Percentiles rank a stretch among this genome's conserved stretches.
These are phyloP conservation scores for Callyntrura sp. DNA, from an alignment of 2,888 invertebrate species.

Conservation along the genomic window DNA sequence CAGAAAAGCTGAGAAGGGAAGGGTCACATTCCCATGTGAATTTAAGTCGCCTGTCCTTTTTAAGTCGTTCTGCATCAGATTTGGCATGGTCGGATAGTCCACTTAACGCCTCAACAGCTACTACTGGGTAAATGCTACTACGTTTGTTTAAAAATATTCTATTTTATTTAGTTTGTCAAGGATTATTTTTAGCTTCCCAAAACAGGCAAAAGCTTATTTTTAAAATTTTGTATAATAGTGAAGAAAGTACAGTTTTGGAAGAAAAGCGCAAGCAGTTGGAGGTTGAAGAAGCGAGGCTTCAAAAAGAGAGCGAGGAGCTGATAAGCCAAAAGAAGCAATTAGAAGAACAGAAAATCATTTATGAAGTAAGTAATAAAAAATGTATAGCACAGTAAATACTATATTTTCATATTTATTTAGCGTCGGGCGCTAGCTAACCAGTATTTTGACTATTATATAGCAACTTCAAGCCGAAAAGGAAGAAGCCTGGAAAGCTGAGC, in stretches of 20 bases:
- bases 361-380: slow-evolving; percentile 77
- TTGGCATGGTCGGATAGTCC: slow-evolving; percentile 87
- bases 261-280: slow-evolving; percentile 83
- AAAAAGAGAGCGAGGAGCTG: slow-evolving; percentile 84
- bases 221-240: slow-evolving; percentile 62
- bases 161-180: slow-evolving; percentile 14
- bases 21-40: slow-evolving; percentile 90
- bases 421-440: too few species aligned
- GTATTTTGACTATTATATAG: slow-evolving; percentile 86
- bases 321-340: slow-evolving; percentile 83
- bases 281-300: slow-evolving; percentile 83
- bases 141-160: slow-evolving; percentile 12
- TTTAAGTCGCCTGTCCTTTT: slow-evolving; percentile 92
- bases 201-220: slow-evolving; percentile 6
- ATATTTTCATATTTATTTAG: neutral
- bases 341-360: slow-evolving; percentile 84
- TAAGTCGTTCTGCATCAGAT: slow-evolving; percentile 93
- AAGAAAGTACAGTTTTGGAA: slow-evolving; percentile 82
- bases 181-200: too few species aligned
- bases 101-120: slow-evolving; percentile 73
- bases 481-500: slow-evolving; percentile 86
- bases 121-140: slow-evolving; percentile 67
- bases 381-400: neutral
- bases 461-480: slow-evolving; percentile 88
- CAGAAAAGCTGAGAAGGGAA: slow-evolving; percentile 92